Evolutionary conservation across 2,888 invertebrate species (phyloP).

Genomic region (Hypselothyrea guttata): DNA sequence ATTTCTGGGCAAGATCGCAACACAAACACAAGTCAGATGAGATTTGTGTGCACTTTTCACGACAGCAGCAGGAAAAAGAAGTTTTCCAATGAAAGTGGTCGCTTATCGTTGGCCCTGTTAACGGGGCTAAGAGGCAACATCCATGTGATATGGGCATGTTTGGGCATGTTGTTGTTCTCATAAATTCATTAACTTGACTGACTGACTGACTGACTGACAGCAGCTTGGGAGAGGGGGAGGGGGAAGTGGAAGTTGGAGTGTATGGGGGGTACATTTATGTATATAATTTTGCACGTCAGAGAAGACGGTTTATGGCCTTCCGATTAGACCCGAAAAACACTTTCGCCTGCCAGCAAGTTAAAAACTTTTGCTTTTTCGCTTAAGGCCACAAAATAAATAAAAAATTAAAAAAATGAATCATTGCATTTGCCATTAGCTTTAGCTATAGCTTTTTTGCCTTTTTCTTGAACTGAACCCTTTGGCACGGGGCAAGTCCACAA

Average conservation of each 20-base stretch:
- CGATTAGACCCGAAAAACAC: slow-evolving; percentile 55
- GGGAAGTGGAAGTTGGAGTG: too few species aligned
- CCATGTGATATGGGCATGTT: too few species aligned
- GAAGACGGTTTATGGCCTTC: slow-evolving; percentile 33
- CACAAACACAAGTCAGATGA: slow-evolving; percentile 16
- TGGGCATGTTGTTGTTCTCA: slow-evolving; percentile 25
- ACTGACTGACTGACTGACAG: slow-evolving; percentile 37
- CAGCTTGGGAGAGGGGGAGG: too few species aligned
- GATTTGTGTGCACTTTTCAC: slow-evolving; percentile 1
- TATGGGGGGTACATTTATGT: neutral
- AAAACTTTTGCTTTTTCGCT: slow-evolving; percentile 16
- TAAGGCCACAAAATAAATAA: slow-evolving; percentile 1
- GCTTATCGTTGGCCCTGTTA: too few species aligned
- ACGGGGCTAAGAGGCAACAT: too few species aligned
- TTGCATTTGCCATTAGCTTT: slow-evolving; percentile 11
- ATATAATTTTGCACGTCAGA: slow-evolving; percentile 73
- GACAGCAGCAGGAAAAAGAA: slow-evolving; percentile 7
- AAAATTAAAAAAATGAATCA: slow-evolving; percentile 42
- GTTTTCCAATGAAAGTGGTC: slow-evolving; percentile 61
- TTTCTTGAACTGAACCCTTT: slow-evolving; percentile 53
- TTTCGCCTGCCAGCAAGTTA: slow-evolving; percentile 40
- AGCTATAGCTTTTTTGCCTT: slow-evolving; percentile 49
- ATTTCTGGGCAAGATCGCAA: slow-evolving; percentile 24
- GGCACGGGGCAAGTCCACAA: slow-evolving; percentile 42
- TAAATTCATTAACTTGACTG: slow-evolving; percentile 70